A percentile compares a stretch with the other conserved stretches of the same genome.
Conservation (phyloP, 53 echinoderm and acorn worm species). For the Paelopatides confundens region DNA sequence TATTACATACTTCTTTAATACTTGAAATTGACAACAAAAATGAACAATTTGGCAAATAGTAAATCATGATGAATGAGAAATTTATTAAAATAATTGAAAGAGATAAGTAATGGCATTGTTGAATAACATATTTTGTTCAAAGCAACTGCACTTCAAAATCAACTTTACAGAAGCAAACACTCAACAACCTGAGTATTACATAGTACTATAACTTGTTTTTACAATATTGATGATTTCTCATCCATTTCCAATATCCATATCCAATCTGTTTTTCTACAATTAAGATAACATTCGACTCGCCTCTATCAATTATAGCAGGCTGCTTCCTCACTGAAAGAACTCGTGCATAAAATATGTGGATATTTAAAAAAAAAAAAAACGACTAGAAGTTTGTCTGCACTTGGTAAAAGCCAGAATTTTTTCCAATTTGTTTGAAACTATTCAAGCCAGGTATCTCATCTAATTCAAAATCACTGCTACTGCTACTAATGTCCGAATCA, state of each 20-base stretch:
- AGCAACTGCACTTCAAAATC: no score
- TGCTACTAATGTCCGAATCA: not conserved
- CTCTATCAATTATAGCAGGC: no score
- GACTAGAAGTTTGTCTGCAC: not conserved
- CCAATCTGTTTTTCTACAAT: not conserved
- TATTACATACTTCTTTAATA: no score
- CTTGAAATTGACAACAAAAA: no score
- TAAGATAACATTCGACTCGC: not conserved
- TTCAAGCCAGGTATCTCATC: conserved; percentile 1
- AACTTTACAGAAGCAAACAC: no score
- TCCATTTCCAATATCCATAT: not conserved
- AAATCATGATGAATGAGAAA: no score
- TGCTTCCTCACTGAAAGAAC: not conserved
- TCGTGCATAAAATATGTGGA: not conserved
- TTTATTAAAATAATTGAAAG: no score
- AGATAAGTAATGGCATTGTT: no score
- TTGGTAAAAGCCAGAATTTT: conserved; percentile 22
- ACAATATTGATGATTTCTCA: not conserved
- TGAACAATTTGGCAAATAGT: no score
- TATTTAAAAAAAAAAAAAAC: no score
- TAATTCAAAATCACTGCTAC: conserved; percentile 33
- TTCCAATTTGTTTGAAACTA: not conserved
- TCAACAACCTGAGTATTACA: no score
- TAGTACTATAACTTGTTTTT: not conserved
- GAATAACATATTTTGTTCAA: no score